Base-by-base conservation (phyloP, 2,797 vertebrate genomes). In the Meda fulgida region DNA sequence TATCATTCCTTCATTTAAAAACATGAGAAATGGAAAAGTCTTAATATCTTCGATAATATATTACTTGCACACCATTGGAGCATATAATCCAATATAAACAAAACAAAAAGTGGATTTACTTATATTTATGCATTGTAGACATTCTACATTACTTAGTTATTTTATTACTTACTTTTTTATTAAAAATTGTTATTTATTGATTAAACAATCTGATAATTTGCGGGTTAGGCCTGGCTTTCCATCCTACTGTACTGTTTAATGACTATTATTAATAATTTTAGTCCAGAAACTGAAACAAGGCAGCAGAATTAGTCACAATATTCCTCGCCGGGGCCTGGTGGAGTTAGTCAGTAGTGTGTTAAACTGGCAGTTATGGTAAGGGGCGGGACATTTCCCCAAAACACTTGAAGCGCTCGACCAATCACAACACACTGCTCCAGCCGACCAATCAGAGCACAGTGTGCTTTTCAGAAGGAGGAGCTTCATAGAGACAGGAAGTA, bases 1-100 rank as follows among this genome's bases (percentile, higher is more conserved):
- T 80, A 93, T 85, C 0, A 94, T 89, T 31, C 96, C 95, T 0
- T 96, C 96, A 1, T 97, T 97, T 98, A 89, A 55, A 58, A 58
- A 53, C 11, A 40, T 26, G 14, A 63, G 53, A 53, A 29, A 43
- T 36, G 11, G n/a, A 55, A 9, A 4, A 58, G 53, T 58, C 36
- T n/a, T 70, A 7, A n/a, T 70, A 40, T 69, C 13, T 71, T 72
- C n/a, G 1, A n/a, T 58, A 4, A 53, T 58, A n/a, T 4, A 23
- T 4, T 55, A 13, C 46, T 5, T 11, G 9, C 11, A 29, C 3
- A 8, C 5, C 18, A 21, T 4, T 51, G 26, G 1, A 10, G 11
- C 55, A 31, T 8, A 16, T 76, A 51, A 72, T 29, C 16, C 38
- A 72, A 38, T 38, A n/a, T n/a, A 46, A 26, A n/a, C 38, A 26